These are phyloP conservation scores for Panonychus citri DNA, from an alignment of 1,140 invertebrate genomes.

Conservation along the genomic window DNA sequence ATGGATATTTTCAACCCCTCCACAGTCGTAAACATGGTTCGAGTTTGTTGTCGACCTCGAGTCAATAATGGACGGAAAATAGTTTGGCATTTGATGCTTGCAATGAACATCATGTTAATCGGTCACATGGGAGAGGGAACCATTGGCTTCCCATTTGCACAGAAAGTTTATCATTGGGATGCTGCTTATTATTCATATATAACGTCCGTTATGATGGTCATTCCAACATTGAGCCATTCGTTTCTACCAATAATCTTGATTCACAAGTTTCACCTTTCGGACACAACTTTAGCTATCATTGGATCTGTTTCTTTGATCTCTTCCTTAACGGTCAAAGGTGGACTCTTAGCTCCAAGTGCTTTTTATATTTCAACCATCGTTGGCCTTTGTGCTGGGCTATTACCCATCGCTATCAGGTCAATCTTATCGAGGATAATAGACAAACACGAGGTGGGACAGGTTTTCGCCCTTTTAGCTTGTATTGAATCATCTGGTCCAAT, in stretches of 20 bases:
- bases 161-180: constrained; percentile 8
- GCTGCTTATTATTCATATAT: constrained; percentile 3
- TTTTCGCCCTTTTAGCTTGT: constrained; percentile 1
- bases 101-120: neutral
- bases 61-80: neutral
- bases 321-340: neutral
- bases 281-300: neutral
- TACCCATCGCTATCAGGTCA: constrained; percentile 1
- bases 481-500: constrained; percentile 1
- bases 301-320: neutral
- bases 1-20: neutral
- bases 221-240: neutral
- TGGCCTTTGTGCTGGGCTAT: neutral
- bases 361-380: constrained; percentile 1
- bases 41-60: neutral
- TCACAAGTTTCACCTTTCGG: constrained; percentile 1
- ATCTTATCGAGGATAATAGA: constrained; percentile 1
- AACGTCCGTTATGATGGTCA: neutral
- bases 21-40: constrained; percentile 2
- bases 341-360: neutral
- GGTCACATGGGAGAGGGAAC: constrained; percentile 1
- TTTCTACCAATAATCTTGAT: neutral
- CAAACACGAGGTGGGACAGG: constrained; percentile 2
- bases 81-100: constrained; percentile 1
- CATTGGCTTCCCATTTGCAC: constrained; percentile 4